Percentiles rank a stretch among this genome's conserved stretches.
These are phyloP conservation scores for Corvus hawaiiensis DNA, from an alignment of 2,113 vertebrate genomes.

Conservation along the genomic window DNA sequence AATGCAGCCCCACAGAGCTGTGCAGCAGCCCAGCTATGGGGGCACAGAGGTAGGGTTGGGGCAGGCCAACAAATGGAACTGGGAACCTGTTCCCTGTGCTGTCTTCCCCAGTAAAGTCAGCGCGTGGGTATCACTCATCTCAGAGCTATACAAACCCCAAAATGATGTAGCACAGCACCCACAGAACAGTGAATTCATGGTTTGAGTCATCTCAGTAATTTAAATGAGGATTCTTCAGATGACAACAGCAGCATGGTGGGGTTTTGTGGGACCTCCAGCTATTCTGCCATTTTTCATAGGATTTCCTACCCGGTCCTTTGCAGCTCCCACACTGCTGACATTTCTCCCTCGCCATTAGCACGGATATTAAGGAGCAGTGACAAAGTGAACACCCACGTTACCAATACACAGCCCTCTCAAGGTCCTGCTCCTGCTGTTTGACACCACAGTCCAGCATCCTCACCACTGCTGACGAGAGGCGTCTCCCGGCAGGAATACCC, in stretches of 20 bases:
- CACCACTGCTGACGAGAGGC: neutral
- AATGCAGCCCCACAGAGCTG: neutral
- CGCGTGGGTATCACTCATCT: neutral
- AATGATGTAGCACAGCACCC: neutral
- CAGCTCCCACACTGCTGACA: neutral
- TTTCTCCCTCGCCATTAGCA: neutral
- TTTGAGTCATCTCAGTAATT: neutral
- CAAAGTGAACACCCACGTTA: neutral
- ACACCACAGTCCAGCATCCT: neutral
- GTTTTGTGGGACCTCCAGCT: neutral
- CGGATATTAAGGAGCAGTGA: neutral
- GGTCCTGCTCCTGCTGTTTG: neutral
- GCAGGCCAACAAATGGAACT: rapidly evolving
- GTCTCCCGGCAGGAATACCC: neutral
- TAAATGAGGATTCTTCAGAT: neutral
- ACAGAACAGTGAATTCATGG: rapidly evolving
- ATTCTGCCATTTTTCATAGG: neutral
- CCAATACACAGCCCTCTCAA: neutral
- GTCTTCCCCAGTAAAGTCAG: neutral
- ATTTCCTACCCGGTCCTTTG: neutral
- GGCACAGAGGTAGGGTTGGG: neutral
- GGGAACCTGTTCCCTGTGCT: neutral
- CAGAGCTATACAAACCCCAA: neutral
- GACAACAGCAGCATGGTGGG: neutral
- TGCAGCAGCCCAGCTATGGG: neutral